Conservation (phyloP, 2,113 vertebrate species). For the Saccopteryx bilineata region DNA sequence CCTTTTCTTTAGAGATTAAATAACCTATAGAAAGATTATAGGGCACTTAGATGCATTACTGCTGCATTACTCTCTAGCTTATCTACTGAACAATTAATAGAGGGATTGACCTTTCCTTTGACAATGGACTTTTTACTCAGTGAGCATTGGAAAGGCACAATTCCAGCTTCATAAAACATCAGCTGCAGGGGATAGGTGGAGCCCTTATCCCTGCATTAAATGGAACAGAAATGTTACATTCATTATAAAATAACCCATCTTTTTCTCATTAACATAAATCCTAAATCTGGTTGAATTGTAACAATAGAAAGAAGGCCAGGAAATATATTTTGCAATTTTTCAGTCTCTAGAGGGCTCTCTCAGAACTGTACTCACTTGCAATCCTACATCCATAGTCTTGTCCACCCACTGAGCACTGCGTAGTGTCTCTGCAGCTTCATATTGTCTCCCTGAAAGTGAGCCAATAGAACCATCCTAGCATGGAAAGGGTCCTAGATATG, state of each 20-base stretch:
- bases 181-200: fast-evolving
- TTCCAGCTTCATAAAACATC: neutral
- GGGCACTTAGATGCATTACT: slow-evolving; percentile 18
- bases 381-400: fast-evolving
- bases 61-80: neutral
- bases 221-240: neutral
- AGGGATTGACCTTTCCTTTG: slow-evolving; percentile 60
- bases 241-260: neutral
- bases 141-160: neutral
- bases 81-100: slow-evolving; percentile 33
- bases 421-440: fast-evolving
- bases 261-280: neutral
- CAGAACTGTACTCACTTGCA: fast-evolving
- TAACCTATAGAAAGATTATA: slow-evolving; percentile 47
- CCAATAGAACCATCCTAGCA: fast-evolving
- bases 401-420: fast-evolving
- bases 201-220: neutral
- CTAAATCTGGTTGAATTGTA: fast-evolving
- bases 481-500: fast-evolving
- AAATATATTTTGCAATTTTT: fast-evolving
- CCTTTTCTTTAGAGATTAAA: slow-evolving; percentile 59
- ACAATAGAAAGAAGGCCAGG: no score
- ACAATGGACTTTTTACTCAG: neutral
- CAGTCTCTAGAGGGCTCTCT: fast-evolving
- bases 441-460: fast-evolving